A percentile compares a stretch with the other conserved stretches of the same genome.
These are phyloP conservation scores for Drosophila hydei DNA, from an alignment of 1,140 invertebrate genomes.

Conservation along the genomic window DNA sequence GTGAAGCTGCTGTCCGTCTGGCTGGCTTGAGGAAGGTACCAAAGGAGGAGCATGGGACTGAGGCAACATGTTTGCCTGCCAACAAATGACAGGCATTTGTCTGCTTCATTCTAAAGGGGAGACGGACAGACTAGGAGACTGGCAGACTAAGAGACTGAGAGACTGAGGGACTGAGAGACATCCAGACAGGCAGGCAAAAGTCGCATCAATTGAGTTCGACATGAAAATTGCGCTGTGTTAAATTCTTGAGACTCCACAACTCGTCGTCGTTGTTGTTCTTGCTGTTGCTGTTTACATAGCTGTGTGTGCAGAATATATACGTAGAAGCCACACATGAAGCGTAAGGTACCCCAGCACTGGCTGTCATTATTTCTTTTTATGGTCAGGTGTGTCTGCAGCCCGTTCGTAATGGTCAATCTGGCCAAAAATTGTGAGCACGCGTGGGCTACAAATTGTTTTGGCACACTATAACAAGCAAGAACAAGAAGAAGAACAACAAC, in stretches of 20 bases:
- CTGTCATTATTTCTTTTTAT: conserved; percentile 23
- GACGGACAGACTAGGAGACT: conserved; percentile 9
- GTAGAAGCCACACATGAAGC: conserved; percentile 66
- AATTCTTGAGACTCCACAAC: conserved; percentile 46
- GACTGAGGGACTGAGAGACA: conserved; percentile 8
- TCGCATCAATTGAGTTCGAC: conserved; percentile 74
- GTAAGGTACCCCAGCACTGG: neutral
- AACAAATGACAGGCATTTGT: conserved; percentile 79
- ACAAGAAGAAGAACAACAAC: neutral
- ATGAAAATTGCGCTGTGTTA: conserved; percentile 70
- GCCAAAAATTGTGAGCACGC: conserved; percentile 67
- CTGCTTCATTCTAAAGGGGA: conserved; percentile 42
- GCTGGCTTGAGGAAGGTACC: conserved; percentile 22
- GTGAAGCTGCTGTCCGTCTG: conserved; percentile 26
- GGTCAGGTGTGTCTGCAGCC: conserved; percentile 28
- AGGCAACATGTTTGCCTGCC: conserved; percentile 68
- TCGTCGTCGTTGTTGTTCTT: conserved; percentile 3
- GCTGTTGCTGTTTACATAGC: conserved; percentile 41
- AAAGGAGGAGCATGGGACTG: conserved; percentile 2
- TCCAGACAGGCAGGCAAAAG: conserved; percentile 31
- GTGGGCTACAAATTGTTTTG: conserved; percentile 51
- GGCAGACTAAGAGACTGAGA: too few species aligned
- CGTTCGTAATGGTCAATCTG: conserved; percentile 15
- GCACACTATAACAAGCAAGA: conserved; percentile 30
- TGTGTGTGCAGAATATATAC: conserved; percentile 66